Conservation (phyloP, 2,888 invertebrate species). For the Hypomecis atomaria region DNA sequence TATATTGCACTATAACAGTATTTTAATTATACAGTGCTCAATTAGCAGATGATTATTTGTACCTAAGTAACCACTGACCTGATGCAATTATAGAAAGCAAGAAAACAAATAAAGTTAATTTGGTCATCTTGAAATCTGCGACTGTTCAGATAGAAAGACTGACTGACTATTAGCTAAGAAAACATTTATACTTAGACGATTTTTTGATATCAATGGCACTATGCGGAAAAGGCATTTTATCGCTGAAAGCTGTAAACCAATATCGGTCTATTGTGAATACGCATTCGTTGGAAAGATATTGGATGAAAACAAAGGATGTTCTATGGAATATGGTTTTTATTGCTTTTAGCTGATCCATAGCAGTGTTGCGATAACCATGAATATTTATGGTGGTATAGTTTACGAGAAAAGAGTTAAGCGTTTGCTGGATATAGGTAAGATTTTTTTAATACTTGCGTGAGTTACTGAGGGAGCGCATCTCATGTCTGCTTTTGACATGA, state of each 20-base stretch:
- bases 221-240: conserved; percentile 57
- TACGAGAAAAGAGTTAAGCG: conserved; percentile 2
- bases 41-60: too few species aligned
- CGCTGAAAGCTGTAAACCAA: conserved; percentile 63
- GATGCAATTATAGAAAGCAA: conserved; percentile 28
- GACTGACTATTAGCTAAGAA: conserved; percentile 12
- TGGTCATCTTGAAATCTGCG: conserved; percentile 34
- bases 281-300: conserved; percentile 70
- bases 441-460: not conserved
- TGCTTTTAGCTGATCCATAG: conserved; percentile 49
- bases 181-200: conserved; percentile 22
- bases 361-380: conserved; percentile 27
- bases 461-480: too few species aligned
- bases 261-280: conserved; percentile 69
- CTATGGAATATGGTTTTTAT: conserved; percentile 65
- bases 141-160: conserved; percentile 15
- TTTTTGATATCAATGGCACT: conserved; percentile 19
- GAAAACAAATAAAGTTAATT: conserved; percentile 26
- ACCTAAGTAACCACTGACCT: conserved; percentile 22
- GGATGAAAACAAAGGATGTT: conserved; percentile 70
- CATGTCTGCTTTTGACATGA: too few species aligned
- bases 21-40: too few species aligned
- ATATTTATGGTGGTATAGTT: conserved; percentile 25
- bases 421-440: not conserved
- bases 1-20: too few species aligned